These are phyloP conservation scores for Laticauda laticaudata DNA, from an alignment of 2,113 vertebrate species.

Conservation along the genomic window DNA sequence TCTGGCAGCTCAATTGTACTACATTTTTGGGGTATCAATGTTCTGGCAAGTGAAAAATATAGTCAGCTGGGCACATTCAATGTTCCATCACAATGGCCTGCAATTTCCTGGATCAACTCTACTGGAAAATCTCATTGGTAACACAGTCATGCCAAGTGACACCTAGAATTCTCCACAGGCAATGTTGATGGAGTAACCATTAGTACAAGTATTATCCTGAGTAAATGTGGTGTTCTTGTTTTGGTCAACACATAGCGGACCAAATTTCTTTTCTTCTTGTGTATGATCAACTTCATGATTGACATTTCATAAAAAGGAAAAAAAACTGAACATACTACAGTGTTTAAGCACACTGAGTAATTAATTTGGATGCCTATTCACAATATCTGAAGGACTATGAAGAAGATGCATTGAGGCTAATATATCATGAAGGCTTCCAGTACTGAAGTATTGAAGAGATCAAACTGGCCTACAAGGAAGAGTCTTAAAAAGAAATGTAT, in stretches of 20 bases:
- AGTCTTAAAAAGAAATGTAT: not conserved
- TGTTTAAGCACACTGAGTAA: not conserved
- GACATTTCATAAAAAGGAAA: not conserved
- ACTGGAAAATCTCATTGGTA: not conserved
- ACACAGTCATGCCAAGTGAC: not conserved
- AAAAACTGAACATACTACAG: accelerated
- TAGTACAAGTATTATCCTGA: not conserved
- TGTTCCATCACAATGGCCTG: not conserved
- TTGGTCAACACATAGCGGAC: not conserved
- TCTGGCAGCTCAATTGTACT: not conserved
- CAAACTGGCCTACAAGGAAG: not conserved
- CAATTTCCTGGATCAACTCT: not conserved
- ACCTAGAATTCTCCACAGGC: not conserved
- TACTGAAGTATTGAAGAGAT: not conserved
- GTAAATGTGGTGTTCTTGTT: not conserved
- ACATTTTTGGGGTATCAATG: not conserved
- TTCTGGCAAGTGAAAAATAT: not conserved
- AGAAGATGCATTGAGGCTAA: too few relatives aligned
- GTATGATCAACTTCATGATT: not conserved
- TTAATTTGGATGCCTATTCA: not conserved
- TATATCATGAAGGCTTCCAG: not conserved
- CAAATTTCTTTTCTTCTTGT: not conserved
- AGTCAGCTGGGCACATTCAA: not conserved
- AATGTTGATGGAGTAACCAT: not conserved
- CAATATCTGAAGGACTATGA: not conserved